Conservation (phyloP, 1,140 invertebrate species). For the Bombus breviceps region DNA sequence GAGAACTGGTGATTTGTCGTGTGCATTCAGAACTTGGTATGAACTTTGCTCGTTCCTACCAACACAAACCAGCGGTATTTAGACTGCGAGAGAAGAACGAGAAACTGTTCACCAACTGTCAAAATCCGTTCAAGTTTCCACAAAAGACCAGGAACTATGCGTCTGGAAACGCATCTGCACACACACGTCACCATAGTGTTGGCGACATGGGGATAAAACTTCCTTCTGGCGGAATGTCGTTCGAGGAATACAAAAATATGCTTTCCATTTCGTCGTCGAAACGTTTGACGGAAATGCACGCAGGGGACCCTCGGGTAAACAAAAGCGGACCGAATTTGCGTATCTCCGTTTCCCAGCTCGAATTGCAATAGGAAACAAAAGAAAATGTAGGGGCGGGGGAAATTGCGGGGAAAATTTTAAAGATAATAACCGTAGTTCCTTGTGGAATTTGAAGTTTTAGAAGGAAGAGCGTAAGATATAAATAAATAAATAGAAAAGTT, state of each 20-base stretch:
- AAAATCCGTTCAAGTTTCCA: constrained; percentile 24
- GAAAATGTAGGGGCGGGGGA: background rate
- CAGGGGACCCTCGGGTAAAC: background rate
- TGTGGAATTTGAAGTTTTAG: background rate
- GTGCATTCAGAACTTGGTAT: background rate
- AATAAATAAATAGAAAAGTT: background rate
- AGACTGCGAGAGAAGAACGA: background rate
- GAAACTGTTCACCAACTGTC: constrained; percentile 36
- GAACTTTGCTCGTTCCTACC: constrained; percentile 15
- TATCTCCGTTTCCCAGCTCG: background rate
- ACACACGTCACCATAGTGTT: too few relatives aligned
- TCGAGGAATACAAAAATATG: background rate
- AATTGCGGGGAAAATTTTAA: background rate
- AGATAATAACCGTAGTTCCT: background rate
- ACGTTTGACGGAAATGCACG: background rate
- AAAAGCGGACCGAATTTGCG: background rate
- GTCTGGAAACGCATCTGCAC: background rate
- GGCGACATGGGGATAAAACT: background rate
- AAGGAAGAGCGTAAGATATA: background rate
- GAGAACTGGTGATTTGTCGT: background rate
- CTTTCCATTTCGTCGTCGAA: background rate
- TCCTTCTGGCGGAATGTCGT: background rate
- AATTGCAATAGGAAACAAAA: background rate
- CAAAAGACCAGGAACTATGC: constrained; percentile 14
- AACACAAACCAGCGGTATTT: background rate